These are phyloP conservation scores for Mizuhopecten yessoensis DNA, from an alignment of 1,140 invertebrate species.

Conservation along the genomic window DNA sequence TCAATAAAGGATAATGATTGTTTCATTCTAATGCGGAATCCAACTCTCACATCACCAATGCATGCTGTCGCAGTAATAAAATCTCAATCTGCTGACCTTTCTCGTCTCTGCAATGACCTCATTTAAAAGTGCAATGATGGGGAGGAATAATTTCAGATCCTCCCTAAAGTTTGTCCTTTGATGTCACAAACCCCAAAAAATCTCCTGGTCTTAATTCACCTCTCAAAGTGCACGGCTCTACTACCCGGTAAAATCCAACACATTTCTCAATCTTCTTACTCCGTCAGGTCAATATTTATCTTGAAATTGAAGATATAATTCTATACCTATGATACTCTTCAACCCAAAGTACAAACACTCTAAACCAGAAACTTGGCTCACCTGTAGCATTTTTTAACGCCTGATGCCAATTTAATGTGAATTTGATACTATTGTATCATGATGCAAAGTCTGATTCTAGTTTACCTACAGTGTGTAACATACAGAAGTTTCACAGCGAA, in stretches of 20 bases:
- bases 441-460: neutral
- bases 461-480: neutral
- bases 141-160: constrained; percentile 8
- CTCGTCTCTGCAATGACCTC: neutral
- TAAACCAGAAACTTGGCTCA: constrained; percentile 27
- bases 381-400: constrained; percentile 3
- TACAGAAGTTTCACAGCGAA: neutral
- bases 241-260: neutral
- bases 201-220: neutral
- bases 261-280: neutral
- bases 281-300: constrained; percentile 26
- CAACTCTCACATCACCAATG: neutral
- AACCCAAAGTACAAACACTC: constrained; percentile 2
- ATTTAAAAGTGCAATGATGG: neutral
- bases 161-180: neutral
- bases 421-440: constrained; percentile 25
- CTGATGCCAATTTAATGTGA: constrained; percentile 27
- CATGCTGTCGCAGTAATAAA: neutral
- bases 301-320: constrained; percentile 35
- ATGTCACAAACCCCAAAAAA: neutral
- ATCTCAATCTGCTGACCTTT: neutral
- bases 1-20: neutral
- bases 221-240: neutral
- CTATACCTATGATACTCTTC: neutral
- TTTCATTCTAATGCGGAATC: neutral